Base-by-base conservation (phyloP, 1,140 invertebrate species). In the Drosophila takahashii region DNA sequence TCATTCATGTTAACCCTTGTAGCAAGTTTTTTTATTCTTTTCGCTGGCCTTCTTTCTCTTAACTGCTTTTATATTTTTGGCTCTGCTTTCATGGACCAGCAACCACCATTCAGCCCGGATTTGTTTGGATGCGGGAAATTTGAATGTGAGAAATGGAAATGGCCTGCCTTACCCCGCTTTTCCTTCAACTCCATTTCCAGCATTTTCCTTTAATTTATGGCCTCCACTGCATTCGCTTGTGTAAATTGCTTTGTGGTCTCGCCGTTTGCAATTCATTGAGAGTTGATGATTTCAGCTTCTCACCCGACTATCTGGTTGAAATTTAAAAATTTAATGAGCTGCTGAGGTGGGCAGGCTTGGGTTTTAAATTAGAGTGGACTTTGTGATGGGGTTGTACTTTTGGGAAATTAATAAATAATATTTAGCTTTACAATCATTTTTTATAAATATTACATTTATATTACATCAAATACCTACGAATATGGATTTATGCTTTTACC, bases 1-100 rank as follows among this genome's bases (percentile, higher is more conserved):
- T 56, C 64, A 51, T 54, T 56, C 78, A 78, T 87, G 78, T 87
- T 86, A 87, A 85, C 83, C 79, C 83, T 87, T 85, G 74, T 79
- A 86, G 54, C 61, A 65, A 62, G 70, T 67, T 27, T 48, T 32
- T 36, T 32, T 42, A 22, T 44, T 45, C 41, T 52, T 64, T 47
- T 22, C 54, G 18, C 36, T 60, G 56, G 22, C 22, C 54, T 42
- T 50, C 42, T 41, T 57, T 57, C 67, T 70, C 50, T 41, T 70
- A 71, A 57, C 67, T 34, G 67, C 36, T 71, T 71, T 56, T 70
- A 64, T 62, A 65, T 69, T 70, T 80, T 48, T 59, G 60, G 45
- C 60, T 54, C 57, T 52, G 47, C 59, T 75, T 75, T 66, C 72
- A 75, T 75, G 72, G 71, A 62, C 61, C 51, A 36, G 45, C 42